A percentile compares a stretch with the other conserved stretches of the same genome.
Conservation (phyloP, 2,113 vertebrate species). For the Tychaedon coryphoeus region DNA sequence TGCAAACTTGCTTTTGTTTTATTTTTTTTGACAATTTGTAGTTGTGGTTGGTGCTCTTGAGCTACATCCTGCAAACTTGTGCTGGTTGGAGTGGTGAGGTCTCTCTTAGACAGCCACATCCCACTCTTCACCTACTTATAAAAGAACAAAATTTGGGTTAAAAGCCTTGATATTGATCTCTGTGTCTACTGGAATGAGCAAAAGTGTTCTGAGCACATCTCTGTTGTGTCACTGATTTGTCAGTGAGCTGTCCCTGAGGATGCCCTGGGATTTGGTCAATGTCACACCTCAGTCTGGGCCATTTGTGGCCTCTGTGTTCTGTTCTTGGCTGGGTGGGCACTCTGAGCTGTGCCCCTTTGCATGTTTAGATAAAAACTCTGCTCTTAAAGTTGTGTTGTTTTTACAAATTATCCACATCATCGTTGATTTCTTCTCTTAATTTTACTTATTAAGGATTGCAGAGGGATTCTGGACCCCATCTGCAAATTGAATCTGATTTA, state of each 20-base stretch:
- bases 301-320: background rate
- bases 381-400: background rate
- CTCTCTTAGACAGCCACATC: background rate
- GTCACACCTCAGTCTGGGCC: background rate
- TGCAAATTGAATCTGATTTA: background rate
- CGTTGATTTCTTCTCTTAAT: background rate
- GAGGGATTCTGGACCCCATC: background rate
- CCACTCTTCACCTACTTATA: background rate
- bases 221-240: background rate
- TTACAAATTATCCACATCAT: accelerated
- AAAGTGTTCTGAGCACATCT: background rate
- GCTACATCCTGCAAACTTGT: background rate
- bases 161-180: background rate
- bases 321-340: background rate
- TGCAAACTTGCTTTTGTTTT: background rate
- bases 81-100: background rate
- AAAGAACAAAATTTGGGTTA: background rate
- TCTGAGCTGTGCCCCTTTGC: background rate
- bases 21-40: background rate
- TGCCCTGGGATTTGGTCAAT: background rate
- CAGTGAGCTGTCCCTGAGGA: background rate
- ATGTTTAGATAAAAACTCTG: background rate
- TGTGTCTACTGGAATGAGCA: background rate
- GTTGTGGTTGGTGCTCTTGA: background rate
- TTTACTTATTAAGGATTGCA: background rate